Conservation (phyloP, 2,888 invertebrate genomes). For the Pheosia tremula region DNA sequence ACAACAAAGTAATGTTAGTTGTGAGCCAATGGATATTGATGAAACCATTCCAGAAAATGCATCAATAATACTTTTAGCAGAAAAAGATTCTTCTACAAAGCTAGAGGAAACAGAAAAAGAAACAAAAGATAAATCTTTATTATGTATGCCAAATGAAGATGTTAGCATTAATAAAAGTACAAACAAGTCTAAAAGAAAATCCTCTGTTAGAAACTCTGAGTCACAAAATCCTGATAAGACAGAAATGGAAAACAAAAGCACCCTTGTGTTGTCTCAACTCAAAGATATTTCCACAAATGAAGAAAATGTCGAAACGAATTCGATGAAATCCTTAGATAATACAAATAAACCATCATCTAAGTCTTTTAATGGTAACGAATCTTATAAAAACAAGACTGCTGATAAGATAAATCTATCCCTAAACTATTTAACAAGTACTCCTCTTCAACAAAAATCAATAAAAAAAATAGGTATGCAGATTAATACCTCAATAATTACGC, state of each 20-base stretch:
- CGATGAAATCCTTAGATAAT: conserved; percentile 35
- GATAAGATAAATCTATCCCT: conserved; percentile 53
- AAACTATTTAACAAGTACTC: conserved; percentile 70
- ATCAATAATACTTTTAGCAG: conserved; percentile 43
- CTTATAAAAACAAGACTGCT: conserved; percentile 40
- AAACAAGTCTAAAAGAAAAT: conserved; percentile 12
- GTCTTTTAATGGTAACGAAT: conserved; percentile 45
- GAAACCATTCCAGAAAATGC: conserved; percentile 67
- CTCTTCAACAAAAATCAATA: conserved; percentile 62
- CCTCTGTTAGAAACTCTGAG: conserved; percentile 13
- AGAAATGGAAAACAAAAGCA: conserved; percentile 61
- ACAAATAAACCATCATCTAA: conserved; percentile 49
- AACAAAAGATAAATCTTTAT: conserved; percentile 36
- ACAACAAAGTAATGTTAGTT: conserved; percentile 45
- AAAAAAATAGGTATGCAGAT: conserved; percentile 56
- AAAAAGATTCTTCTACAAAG: conserved; percentile 26
- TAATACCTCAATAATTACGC: conserved; percentile 61
- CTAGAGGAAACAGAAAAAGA: conserved; percentile 16
- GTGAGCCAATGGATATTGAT: conserved; percentile 80
- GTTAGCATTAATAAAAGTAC: conserved; percentile 25
- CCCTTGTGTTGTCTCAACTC: conserved; percentile 64
- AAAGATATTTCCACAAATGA: conserved; percentile 59
- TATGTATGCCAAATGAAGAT: conserved; percentile 27
- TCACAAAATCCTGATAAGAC: conserved; percentile 45
- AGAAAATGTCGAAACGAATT: conserved; percentile 43